phyloP scores from a whole-genome alignment of 2,888 invertebrate species.

The Gymnocheta viridis region DNA sequence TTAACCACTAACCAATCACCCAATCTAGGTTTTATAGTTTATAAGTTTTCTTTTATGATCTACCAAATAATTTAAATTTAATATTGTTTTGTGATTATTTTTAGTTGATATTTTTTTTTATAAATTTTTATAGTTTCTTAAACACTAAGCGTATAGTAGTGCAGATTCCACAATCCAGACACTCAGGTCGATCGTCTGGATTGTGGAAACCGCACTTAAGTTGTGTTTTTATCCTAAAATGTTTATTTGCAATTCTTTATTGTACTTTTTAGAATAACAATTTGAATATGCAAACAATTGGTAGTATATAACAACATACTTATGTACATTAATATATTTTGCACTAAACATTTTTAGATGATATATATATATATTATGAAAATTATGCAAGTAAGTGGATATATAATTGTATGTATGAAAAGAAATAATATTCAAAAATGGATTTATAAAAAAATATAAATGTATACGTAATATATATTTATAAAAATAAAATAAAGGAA shows the following conservation, averaged over 20 bases:
- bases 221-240: constrained; percentile 18
- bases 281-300: constrained; percentile 10
- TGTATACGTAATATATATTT: constrained; percentile 53
- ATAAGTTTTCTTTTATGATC: constrained; percentile 58
- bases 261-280: not conserved
- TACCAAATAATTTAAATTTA: constrained; percentile 64
- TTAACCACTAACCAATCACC: constrained; percentile 15
- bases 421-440: constrained; percentile 53
- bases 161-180: no score
- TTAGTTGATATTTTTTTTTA: constrained; percentile 50
- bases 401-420: constrained; percentile 34
- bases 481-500: constrained; percentile 63
- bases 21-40: constrained; percentile 32
- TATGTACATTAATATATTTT: constrained; percentile 54
- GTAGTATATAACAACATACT: no score
- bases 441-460: constrained; percentile 55
- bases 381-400: constrained; percentile 46
- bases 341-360: constrained; percentile 52
- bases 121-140: constrained; percentile 22
- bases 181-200: no score
- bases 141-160: no score
- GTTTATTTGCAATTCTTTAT: not conserved
- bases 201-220: no score
- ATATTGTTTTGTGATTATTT: constrained; percentile 60
- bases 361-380: constrained; percentile 29